A percentile compares a stretch with the other conserved stretches of the same genome.
Conservation (phyloP, 2,888 invertebrate species). For the Conomelus anceps region DNA sequence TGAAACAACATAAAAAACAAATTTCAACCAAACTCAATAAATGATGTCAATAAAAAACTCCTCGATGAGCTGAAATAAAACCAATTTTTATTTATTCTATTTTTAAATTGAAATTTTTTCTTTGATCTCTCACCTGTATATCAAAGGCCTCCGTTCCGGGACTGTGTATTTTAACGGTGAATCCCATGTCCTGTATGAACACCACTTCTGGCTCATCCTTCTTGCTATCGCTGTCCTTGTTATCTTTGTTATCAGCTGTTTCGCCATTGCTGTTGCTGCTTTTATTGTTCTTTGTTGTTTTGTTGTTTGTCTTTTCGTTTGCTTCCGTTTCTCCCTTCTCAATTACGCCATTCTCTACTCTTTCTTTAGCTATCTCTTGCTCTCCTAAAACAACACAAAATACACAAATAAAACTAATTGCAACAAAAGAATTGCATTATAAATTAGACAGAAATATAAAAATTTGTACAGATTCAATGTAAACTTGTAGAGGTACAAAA, state of each 20-base stretch:
- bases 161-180: conserved; percentile 88
- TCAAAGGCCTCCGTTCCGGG: conserved; percentile 89
- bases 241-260: background rate
- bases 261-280: background rate
- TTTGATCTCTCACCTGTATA: conserved; percentile 60
- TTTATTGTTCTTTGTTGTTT: background rate
- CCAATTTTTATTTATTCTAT: too few relatives aligned
- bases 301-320: conserved; percentile 43
- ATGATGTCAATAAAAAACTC: too few relatives aligned
- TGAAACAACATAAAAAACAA: too few relatives aligned
- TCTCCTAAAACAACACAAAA: conserved; percentile 14
- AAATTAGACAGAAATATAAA: too few relatives aligned
- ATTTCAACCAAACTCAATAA: too few relatives aligned
- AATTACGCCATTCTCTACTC: conserved; percentile 36
- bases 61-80: too few relatives aligned
- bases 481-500: too few relatives aligned
- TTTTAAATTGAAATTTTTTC: background rate
- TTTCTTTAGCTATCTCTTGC: background rate
- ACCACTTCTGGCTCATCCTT: conserved; percentile 67
- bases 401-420: too few relatives aligned
- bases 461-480: too few relatives aligned
- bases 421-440: too few relatives aligned
- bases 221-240: conserved; percentile 28
- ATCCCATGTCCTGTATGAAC: conserved; percentile 84
- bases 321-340: conserved; percentile 46